Conservation (phyloP, 2,888 invertebrate species). For the Ennomos quercinarius region DNA sequence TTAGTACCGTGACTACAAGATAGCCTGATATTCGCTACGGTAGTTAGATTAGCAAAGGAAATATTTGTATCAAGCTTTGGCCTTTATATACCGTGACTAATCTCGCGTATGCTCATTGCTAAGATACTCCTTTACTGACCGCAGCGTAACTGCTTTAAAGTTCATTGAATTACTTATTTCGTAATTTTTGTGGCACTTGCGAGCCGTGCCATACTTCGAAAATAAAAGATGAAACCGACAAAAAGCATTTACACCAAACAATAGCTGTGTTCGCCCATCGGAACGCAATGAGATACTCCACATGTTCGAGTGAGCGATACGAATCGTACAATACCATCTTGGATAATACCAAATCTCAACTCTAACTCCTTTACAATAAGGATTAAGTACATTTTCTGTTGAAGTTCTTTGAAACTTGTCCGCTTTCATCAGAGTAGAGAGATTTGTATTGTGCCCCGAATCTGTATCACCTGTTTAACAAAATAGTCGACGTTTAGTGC, state of each 20-base stretch:
- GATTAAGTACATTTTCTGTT: slow-evolving; percentile 6
- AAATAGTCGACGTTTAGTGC: slow-evolving; percentile 50
- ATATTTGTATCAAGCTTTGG: slow-evolving; percentile 65
- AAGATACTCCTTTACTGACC: slow-evolving; percentile 1
- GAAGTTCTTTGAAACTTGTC: slow-evolving; percentile 21
- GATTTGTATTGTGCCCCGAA: slow-evolving; percentile 52
- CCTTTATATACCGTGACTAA: slow-evolving; percentile 56
- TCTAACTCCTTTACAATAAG: slow-evolving; percentile 20
- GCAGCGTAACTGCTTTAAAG: slow-evolving; percentile 20
- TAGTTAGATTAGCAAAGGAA: slow-evolving; percentile 59
- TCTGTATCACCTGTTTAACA: slow-evolving; percentile 57
- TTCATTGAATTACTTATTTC: slow-evolving; percentile 22
- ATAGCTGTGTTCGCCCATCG: slow-evolving; percentile 65
- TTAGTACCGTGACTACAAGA: slow-evolving; percentile 44
- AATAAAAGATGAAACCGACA: slow-evolving; percentile 59
- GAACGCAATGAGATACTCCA: slow-evolving; percentile 72
- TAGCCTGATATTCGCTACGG: slow-evolving; percentile 51
- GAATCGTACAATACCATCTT: slow-evolving; percentile 43
- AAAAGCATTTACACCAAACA: slow-evolving; percentile 60
- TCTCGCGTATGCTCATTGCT: slow-evolving; percentile 43
- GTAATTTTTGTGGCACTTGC: slow-evolving; percentile 29
- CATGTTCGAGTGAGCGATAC: slow-evolving; percentile 54
- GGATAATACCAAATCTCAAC: slow-evolving; percentile 24
- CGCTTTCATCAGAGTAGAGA: slow-evolving; percentile 32
- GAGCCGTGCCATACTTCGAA: slow-evolving; percentile 39